phyloP scores from a whole-genome alignment of 2,797 vertebrate species.

The Phataginus tetradactyla region DNA sequence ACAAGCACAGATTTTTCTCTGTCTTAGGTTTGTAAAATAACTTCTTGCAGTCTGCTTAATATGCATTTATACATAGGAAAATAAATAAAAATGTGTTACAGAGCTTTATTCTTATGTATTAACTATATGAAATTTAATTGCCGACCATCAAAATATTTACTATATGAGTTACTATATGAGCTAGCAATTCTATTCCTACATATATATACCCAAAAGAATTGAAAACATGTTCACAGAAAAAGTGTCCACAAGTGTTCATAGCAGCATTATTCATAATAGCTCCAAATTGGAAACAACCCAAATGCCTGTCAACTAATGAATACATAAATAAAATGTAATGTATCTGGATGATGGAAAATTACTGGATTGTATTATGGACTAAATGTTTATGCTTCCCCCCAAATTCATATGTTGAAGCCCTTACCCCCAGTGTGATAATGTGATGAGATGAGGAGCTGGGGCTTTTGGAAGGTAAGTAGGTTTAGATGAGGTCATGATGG shows the following conservation, averaged over 20 bases:
- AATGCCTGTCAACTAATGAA: not conserved
- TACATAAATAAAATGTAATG: not conserved
- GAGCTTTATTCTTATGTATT: conserved; percentile 46
- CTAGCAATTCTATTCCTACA: not conserved
- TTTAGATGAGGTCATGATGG: not conserved
- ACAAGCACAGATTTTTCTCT: not conserved
- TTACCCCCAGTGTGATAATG: not conserved
- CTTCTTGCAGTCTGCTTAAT: conserved; percentile 1
- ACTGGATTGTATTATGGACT: not conserved
- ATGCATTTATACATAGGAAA: not conserved
- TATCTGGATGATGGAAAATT: not conserved
- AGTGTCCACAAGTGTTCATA: not conserved
- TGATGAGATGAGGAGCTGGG: not conserved
- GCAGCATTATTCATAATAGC: not conserved
- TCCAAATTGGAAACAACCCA: not conserved
- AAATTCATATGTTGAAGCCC: not conserved
- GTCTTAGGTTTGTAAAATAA: not conserved
- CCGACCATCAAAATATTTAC: conserved; percentile 78
- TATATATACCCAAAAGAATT: not conserved
- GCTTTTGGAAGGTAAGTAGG: not conserved
- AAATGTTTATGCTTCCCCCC: not conserved
- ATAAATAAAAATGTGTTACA: not conserved
- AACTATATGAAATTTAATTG: conserved; percentile 82
- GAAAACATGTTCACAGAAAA: not conserved
- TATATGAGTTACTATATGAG: not conserved